phyloP scores from a whole-genome alignment of 2,113 vertebrate species.

The Cynocephalus volans region DNA sequence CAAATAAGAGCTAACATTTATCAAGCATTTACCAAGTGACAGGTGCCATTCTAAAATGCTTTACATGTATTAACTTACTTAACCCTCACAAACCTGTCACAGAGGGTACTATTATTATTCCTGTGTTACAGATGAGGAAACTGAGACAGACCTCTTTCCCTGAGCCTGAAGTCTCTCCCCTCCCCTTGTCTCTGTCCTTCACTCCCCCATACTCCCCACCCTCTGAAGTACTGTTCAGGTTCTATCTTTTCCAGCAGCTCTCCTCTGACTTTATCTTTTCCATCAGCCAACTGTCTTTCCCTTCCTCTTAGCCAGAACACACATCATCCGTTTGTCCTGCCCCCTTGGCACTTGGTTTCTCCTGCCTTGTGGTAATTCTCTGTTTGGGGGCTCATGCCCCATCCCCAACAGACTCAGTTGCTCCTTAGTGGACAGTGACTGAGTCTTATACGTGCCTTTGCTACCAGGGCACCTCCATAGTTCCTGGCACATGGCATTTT shows the following conservation, averaged over 20 bases:
- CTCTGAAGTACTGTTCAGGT: not conserved
- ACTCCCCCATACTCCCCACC: not conserved
- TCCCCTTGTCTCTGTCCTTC: not conserved
- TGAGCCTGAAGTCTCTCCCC: not conserved
- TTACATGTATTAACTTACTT: not conserved
- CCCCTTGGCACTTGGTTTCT: not conserved
- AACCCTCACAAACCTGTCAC: not conserved
- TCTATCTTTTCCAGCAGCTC: not conserved
- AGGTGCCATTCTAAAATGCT: conserved; percentile 24
- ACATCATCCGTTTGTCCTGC: not conserved
- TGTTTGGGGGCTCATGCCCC: not conserved
- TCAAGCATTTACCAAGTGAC: not conserved
- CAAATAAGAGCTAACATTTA: not conserved
- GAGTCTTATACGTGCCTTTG: not conserved
- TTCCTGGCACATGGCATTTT: not conserved
- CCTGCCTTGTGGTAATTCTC: not conserved
- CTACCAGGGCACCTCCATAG: not conserved
- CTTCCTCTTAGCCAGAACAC: not conserved
- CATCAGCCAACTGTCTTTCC: conserved; percentile 33
- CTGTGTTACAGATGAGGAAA: not conserved
- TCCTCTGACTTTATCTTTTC: not conserved
- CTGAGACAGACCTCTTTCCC: not conserved
- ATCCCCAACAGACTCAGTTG: not conserved
- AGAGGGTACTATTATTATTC: not conserved
- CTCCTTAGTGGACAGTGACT: not conserved